Percentiles rank a stretch among this genome's conserved stretches.
phyloP scores from a whole-genome alignment of 2,888 invertebrate genomes.

The Mimachlamys varia region DNA sequence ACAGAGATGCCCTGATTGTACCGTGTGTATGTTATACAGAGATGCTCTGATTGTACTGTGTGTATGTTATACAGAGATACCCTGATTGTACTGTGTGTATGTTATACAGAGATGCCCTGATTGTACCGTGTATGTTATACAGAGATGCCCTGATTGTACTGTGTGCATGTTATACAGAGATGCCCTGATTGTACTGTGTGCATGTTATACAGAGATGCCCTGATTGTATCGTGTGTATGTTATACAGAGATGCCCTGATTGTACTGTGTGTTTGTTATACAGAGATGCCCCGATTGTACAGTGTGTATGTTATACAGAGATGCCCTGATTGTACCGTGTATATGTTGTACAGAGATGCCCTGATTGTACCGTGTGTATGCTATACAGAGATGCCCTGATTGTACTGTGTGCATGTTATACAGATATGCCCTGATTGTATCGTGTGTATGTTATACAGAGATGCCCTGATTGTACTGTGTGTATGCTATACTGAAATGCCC shows the following conservation, averaged over 20 bases:
- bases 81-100: conserved; percentile 76
- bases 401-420: conserved; percentile 71
- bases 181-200: conserved; percentile 77
- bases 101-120: conserved; percentile 72
- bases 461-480: conserved; percentile 77
- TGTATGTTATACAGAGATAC: conserved; percentile 72
- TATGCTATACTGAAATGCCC: conserved; percentile 72
- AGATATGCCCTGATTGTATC: conserved; percentile 79
- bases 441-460: conserved; percentile 69
- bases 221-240: conserved; percentile 76
- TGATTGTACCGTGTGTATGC: conserved; percentile 77
- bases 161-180: conserved; percentile 69
- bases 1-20: conserved; percentile 77
- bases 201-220: conserved; percentile 71
- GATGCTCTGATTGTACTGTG: conserved; percentile 79
- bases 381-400: conserved; percentile 75
- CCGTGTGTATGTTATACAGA: conserved; percentile 65
- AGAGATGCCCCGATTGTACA: conserved; percentile 79
- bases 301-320: conserved; percentile 69
- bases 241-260: conserved; percentile 75
- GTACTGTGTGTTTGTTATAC: conserved; percentile 72
- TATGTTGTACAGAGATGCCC: conserved; percentile 71
- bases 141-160: conserved; percentile 79
- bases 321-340: conserved; percentile 77
- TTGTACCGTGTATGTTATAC: conserved; percentile 74